A percentile compares a stretch with the other conserved stretches of the same genome.
These are phyloP conservation scores for Sardinella longiceps DNA, from an alignment of 2,797 vertebrate genomes.

Conservation along the genomic window DNA sequence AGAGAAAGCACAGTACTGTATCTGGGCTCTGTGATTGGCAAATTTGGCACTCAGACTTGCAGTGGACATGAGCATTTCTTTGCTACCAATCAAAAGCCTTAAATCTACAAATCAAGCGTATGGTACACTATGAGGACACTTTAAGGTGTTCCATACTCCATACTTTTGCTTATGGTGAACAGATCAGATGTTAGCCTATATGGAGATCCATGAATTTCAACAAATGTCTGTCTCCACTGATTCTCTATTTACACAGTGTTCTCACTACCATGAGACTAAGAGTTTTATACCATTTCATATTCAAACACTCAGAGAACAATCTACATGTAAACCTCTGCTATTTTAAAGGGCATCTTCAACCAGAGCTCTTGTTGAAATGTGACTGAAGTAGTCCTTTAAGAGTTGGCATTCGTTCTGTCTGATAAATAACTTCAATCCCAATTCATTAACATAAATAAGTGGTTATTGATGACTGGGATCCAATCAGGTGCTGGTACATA, in stretches of 20 bases:
- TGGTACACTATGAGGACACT: neutral
- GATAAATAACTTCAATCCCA: neutral
- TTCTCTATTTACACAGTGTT: neutral
- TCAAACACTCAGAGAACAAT: neutral
- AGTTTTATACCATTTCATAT: neutral
- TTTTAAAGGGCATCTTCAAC: no score
- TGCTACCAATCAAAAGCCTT: neutral
- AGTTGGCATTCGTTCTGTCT: neutral
- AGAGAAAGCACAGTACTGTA: conserved; percentile 13
- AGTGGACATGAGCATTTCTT: neutral
- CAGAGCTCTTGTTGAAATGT: no score
- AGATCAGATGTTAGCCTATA: neutral
- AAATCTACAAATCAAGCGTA: neutral
- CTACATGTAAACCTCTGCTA: neutral
- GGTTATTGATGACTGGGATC: neutral
- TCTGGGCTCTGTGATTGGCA: neutral
- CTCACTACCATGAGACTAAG: neutral
- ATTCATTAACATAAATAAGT: no score
- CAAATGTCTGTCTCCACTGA: neutral
- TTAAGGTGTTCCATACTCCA: neutral
- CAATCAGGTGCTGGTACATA: neutral
- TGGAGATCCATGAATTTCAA: neutral
- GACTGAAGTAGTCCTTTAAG: no score
- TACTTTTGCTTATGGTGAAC: neutral
- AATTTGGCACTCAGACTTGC: neutral